Evolutionary conservation across 2,888 invertebrate genomes (phyloP).

Genomic region (Linnaemya tessellans): DNA sequence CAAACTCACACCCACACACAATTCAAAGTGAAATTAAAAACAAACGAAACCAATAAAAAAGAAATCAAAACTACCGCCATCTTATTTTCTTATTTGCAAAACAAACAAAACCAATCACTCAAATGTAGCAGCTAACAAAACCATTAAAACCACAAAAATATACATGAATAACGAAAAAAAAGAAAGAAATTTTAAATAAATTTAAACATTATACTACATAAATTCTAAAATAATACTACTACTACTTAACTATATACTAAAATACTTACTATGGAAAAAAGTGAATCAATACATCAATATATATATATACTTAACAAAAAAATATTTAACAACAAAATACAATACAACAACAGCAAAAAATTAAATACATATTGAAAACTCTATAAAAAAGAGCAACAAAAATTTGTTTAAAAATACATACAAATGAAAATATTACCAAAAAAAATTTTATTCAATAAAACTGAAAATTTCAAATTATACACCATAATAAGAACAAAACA

Average conservation of each 20-base stretch:
- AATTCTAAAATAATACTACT: slow-evolving; percentile 62
- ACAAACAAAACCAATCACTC: slow-evolving; percentile 56
- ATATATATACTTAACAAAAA: slow-evolving; percentile 59
- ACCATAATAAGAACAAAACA: slow-evolving; percentile 73
- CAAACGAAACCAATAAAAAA: slow-evolving; percentile 4
- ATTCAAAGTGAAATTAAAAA: slow-evolving; percentile 22
- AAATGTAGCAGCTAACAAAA: slow-evolving; percentile 49
- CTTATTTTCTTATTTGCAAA: slow-evolving; percentile 31
- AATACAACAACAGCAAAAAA: slow-evolving; percentile 65
- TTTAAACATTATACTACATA: slow-evolving; percentile 59
- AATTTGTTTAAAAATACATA: slow-evolving; percentile 62
- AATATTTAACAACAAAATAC: slow-evolving; percentile 61
- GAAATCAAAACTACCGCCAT: slow-evolving; percentile 43
- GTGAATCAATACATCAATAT: slow-evolving; percentile 56
- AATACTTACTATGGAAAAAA: slow-evolving; percentile 56
- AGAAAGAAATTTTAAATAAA: slow-evolving; percentile 59
- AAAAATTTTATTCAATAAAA: slow-evolving; percentile 75
- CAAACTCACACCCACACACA: neutral
- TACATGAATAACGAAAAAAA: slow-evolving; percentile 44
- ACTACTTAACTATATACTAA: slow-evolving; percentile 67
- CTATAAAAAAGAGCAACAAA: slow-evolving; percentile 47
- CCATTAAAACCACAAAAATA: slow-evolving; percentile 49
- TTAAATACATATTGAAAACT: slow-evolving; percentile 67
- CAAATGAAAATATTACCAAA: slow-evolving; percentile 62
- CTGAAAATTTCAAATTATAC: slow-evolving; percentile 74